Evolutionary conservation across 2,797 vertebrate species (phyloP).

Genomic region (Antrozous pallidus): DNA sequence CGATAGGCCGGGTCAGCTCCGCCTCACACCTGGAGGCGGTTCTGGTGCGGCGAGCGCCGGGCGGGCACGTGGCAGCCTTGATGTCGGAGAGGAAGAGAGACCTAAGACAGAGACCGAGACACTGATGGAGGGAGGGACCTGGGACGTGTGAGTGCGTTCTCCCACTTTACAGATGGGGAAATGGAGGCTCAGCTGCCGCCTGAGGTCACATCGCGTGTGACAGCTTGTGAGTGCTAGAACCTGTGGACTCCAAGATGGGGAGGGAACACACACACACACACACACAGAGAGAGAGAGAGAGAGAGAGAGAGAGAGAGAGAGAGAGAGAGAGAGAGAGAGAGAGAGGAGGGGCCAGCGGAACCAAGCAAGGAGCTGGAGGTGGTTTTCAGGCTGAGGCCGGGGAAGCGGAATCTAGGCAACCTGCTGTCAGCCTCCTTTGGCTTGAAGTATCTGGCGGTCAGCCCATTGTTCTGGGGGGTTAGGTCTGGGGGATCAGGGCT

Average conservation of each 20-base stretch:
- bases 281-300: no score
- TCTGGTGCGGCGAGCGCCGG: neutral
- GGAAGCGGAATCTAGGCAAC: neutral
- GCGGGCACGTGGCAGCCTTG: no score
- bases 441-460: slow-evolving; percentile 32
- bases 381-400: neutral
- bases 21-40: neutral
- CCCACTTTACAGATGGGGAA: neutral
- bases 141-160: neutral
- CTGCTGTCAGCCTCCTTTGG: neutral
- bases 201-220: neutral
- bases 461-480: slow-evolving; percentile 54
- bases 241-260: neutral
- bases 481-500: neutral
- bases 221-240: neutral
- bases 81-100: neutral
- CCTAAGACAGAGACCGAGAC: neutral
- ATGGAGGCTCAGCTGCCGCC: neutral
- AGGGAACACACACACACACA: neutral
- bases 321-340: neutral
- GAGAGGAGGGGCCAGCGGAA: neutral
- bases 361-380: neutral
- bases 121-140: neutral
- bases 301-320: no score
- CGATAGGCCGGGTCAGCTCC: neutral